Evolutionary conservation across 2,797 vertebrate species (phyloP), one percentile per base, ranked within the genome.

Genomic region (Numenius phaeopus): DNA sequence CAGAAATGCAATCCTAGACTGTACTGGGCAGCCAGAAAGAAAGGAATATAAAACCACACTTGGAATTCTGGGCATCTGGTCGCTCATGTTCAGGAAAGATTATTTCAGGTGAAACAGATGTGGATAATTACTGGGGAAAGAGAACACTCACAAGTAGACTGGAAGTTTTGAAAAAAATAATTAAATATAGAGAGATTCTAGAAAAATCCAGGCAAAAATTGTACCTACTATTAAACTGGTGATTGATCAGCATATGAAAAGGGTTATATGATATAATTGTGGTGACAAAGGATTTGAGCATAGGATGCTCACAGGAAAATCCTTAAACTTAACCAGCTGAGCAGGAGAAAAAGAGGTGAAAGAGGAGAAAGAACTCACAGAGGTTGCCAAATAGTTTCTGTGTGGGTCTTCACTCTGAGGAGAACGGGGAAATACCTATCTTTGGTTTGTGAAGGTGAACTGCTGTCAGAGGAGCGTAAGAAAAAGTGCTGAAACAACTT

Each of bases 371-470:
- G 75, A 83, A 75, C 42, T 92, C 83, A 62, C 7, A 32, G 83
- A 77, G n/a, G 44, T 84, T 94, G 89, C 84, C 82, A 95, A 92
- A 50, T 72, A 83, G 76, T 90, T 94, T 94, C 55, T 94, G 69
- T 59, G 44, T 61, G 76, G 76, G 79, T 94, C 90, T 82, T 94
- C 72, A 54, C 49, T 90, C 46, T 0, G 42, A 94, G 40, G 47
- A 91, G 92, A 94, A 94, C 83, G 95, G 89, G 82, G 83, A 78
- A 97, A 95, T 94, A 97, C 97, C 94, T 93, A 17, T 91, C 94
- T 91, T 96, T 87, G 85, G 95, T 83, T 95, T 96, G 92, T 98
- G 98, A 98, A 98, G 98, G 97, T 97, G 97, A 98, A 96, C 97
- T 96, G 97, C 94, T 96, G 97, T 97, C 93, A 98, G 87, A 97